A percentile compares a stretch with the other conserved stretches of the same genome.
Evolutionary conservation across 1,140 invertebrate genomes (phyloP).

Genomic region (Andrena cerasifolii): DNA sequence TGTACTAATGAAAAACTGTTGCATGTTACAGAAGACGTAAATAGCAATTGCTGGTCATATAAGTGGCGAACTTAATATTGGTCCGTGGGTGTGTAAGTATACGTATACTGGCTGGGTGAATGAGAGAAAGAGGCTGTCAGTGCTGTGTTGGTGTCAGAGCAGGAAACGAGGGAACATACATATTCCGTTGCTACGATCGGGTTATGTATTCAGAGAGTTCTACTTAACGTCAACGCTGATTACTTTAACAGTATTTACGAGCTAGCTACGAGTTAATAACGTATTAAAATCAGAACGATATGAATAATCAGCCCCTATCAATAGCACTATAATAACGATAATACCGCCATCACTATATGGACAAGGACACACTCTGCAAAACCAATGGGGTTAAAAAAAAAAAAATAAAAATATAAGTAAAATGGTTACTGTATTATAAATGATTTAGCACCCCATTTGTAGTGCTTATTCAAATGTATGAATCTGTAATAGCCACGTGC

Average conservation of each 20-base stretch:
- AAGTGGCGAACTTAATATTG: conserved; percentile 61
- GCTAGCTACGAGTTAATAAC: not conserved
- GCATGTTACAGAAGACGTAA: conserved; percentile 52
- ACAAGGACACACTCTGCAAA: not conserved
- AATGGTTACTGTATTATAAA: too few species aligned
- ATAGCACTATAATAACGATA: not conserved
- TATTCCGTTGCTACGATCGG: conserved; percentile 34
- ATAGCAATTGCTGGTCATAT: conserved; percentile 38
- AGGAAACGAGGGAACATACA: conserved; percentile 34
- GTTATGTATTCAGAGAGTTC: conserved; percentile 28
- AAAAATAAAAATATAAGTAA: too few species aligned
- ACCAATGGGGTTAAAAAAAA: too few species aligned
- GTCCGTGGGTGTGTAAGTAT: conserved; percentile 58
- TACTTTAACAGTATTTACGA: conserved; percentile 24
- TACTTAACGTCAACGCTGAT: conserved; percentile 26
- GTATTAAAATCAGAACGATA: not conserved
- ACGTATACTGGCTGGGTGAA: conserved; percentile 3
- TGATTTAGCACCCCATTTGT: too few species aligned
- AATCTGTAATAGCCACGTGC: too few species aligned
- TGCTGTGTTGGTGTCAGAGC: conserved; percentile 45
- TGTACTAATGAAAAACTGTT: conserved; percentile 45
- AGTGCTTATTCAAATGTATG: too few species aligned
- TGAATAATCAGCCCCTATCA: not conserved
- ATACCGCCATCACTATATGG: too few species aligned
- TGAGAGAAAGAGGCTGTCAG: conserved; percentile 40